Conservation (phyloP, 1,140 invertebrate species). For the Wiebesia pumilae region DNA sequence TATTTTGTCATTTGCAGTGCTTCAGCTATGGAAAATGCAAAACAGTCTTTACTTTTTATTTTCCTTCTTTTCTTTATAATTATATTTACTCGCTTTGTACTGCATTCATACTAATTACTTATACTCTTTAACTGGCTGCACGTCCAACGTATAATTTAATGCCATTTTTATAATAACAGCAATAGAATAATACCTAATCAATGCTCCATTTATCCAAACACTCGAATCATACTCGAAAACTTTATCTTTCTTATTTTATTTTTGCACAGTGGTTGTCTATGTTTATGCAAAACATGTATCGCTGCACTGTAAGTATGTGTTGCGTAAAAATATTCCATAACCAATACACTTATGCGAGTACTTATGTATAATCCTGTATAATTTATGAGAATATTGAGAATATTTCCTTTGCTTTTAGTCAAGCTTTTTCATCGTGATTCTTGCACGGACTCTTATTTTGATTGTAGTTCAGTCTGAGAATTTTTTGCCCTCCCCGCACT, state of each 20-base stretch:
- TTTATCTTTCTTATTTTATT: not conserved
- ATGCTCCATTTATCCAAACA: not conserved
- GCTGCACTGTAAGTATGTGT: constrained; percentile 24
- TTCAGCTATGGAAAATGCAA: constrained; percentile 27
- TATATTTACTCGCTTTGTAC: constrained; percentile 25
- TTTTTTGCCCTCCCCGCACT: not conserved
- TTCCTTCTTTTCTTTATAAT: not conserved
- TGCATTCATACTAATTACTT: constrained; percentile 32
- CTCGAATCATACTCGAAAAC: not conserved
- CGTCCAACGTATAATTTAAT: constrained; percentile 11
- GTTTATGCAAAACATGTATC: constrained; percentile 39
- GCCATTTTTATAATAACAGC: constrained; percentile 5
- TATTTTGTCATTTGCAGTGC: not conserved
- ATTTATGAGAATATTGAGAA: constrained; percentile 12
- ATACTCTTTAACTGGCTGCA: not conserved
- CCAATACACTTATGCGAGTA: constrained; percentile 3
- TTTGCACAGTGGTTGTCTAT: constrained; percentile 7
- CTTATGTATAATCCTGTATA: constrained; percentile 37
- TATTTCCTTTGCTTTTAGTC: not conserved
- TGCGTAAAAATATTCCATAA: constrained; percentile 39
- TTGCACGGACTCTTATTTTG: not conserved
- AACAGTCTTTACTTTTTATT: constrained; percentile 48
- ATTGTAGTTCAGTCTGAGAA: not conserved
- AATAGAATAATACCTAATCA: not conserved
- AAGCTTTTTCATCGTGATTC: not conserved